Conservation (phyloP, 1,140 invertebrate genomes). For the Drosophila lacteicornis region DNA sequence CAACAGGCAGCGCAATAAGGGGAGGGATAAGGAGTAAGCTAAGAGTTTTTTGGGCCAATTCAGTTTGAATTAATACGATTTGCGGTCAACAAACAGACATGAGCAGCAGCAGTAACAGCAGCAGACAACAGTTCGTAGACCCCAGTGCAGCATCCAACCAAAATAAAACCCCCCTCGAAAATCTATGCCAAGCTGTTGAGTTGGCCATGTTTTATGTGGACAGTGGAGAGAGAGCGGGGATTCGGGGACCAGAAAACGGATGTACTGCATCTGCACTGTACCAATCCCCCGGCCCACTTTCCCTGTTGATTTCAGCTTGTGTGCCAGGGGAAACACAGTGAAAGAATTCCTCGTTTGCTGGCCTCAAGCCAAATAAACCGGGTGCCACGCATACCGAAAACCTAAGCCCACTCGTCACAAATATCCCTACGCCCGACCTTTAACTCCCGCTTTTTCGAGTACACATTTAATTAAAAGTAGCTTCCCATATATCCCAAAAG, state of each 20-base stretch:
- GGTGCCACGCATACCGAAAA: conserved; percentile 28
- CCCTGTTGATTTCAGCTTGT: conserved; percentile 33
- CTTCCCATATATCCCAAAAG: conserved; percentile 30
- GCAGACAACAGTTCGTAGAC: conserved; percentile 49
- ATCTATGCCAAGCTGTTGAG: conserved; percentile 51
- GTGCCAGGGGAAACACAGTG: conserved; percentile 27
- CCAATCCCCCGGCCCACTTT: conserved; percentile 1
- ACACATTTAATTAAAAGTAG: conserved; percentile 55
- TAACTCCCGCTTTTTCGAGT: conserved; percentile 18
- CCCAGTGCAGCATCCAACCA: conserved; percentile 20
- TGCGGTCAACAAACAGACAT: conserved; percentile 43
- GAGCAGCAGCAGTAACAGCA: conserved; percentile 6
- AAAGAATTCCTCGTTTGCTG: conserved; percentile 34
- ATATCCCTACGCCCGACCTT: conserved; percentile 20
- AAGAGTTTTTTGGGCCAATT: conserved; percentile 16
- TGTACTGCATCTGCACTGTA: conserved; percentile 46
- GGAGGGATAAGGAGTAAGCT: not conserved
- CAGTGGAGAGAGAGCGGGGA: not conserved
- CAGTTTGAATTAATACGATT: conserved; percentile 45
- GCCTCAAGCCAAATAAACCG: conserved; percentile 34
- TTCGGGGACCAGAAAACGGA: conserved; percentile 23
- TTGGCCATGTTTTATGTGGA: conserved; percentile 21
- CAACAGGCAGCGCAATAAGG: not conserved
- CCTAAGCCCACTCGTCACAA: conserved; percentile 35
- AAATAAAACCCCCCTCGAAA: conserved; percentile 23